phyloP scores from a whole-genome alignment of 2,797 vertebrate species.

The Kryptopterus vitreolus region DNA sequence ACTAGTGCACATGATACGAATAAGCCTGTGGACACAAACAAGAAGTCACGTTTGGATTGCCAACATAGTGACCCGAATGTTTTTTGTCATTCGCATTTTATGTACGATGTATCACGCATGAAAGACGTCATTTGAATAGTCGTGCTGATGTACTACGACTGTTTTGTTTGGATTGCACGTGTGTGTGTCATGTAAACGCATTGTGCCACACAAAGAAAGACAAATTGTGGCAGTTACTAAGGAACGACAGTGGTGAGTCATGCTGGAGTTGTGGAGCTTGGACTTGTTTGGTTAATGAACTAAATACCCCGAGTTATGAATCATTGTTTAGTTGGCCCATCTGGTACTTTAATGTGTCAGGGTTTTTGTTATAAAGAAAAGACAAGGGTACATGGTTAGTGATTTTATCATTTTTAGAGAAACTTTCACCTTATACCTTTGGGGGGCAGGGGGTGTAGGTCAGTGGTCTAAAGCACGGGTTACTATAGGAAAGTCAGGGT shows the following conservation, averaged over 20 bases:
- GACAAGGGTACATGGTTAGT: background rate
- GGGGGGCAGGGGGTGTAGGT: too few relatives aligned
- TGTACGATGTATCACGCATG: conserved; percentile 3
- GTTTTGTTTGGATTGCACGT: background rate
- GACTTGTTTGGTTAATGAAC: background rate
- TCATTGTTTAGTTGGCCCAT: background rate
- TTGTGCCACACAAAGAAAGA: background rate
- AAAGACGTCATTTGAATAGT: conserved; percentile 3
- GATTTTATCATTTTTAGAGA: background rate
- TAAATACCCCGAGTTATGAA: background rate
- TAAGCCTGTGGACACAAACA: conserved; percentile 49
- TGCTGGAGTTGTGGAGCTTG: background rate
- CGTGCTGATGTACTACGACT: conserved; percentile 7
- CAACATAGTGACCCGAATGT: background rate
- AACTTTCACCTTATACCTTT: background rate
- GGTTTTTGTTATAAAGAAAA: background rate
- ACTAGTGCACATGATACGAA: conserved; percentile 17
- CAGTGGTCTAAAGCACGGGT: too few relatives aligned
- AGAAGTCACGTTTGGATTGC: background rate
- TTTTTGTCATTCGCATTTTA: background rate
- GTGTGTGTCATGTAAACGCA: background rate
- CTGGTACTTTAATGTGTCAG: conserved; percentile 5
- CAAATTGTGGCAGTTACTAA: background rate
- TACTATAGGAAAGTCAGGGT: too few relatives aligned
- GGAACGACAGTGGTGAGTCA: conserved; percentile 15